Evolutionary conservation across 1,140 invertebrate species (phyloP).

Genomic region (Neoseiulus cucumeris): DNA sequence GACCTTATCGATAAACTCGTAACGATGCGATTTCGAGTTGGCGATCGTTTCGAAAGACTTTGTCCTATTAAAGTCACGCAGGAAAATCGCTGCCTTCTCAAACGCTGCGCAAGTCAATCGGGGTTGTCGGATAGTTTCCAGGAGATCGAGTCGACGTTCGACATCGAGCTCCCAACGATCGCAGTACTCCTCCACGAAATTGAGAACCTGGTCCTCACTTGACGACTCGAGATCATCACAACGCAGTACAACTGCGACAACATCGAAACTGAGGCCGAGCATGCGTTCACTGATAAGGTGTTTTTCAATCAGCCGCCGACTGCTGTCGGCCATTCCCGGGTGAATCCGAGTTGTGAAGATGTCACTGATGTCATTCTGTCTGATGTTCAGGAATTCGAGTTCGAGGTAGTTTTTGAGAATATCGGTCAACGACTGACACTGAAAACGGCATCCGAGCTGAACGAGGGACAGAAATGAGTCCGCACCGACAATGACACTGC

Average conservation of each 20-base stretch:
- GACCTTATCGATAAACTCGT: neutral
- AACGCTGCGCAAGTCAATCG: neutral
- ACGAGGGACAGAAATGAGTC: neutral
- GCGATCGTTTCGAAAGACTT: neutral
- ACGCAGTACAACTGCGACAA: neutral
- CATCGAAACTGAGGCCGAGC: conserved; percentile 3
- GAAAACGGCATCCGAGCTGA: neutral
- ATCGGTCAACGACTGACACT: neutral
- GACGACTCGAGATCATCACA: neutral
- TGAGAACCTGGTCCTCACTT: neutral
- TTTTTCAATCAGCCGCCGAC: neutral
- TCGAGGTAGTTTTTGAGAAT: neutral
- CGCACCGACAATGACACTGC: neutral
- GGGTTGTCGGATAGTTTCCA: neutral
- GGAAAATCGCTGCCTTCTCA: neutral
- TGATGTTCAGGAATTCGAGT: neutral
- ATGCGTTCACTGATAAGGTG: neutral
- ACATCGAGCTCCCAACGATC: neutral
- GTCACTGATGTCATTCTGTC: neutral
- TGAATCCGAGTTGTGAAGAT: neutral
- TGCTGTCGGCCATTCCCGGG: neutral
- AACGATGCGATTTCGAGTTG: neutral
- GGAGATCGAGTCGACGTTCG: neutral
- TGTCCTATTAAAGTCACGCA: neutral
- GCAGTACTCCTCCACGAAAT: neutral